Evolutionary conservation across 2,888 invertebrate genomes (phyloP).

Genomic region (Diadegma fenestrale): DNA sequence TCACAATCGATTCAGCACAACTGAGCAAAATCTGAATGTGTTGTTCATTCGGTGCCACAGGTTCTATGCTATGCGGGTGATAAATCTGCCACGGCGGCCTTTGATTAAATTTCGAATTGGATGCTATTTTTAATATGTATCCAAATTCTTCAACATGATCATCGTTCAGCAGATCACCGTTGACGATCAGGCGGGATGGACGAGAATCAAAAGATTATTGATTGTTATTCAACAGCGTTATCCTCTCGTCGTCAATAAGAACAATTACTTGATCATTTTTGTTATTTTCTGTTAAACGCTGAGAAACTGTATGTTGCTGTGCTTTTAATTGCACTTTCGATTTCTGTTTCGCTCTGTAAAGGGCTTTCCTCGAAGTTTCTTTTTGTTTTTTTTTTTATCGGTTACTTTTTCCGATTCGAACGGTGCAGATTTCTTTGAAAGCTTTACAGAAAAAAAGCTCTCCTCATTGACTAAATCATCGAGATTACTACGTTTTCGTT

Average conservation of each 20-base stretch:
- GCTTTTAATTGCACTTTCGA: not conserved
- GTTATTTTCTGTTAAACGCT: not conserved
- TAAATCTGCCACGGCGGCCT: constrained; percentile 9
- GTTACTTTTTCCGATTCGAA: no score
- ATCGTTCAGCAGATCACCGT: constrained; percentile 39
- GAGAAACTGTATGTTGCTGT: not conserved
- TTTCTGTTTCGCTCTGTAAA: not conserved
- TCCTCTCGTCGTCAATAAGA: not conserved
- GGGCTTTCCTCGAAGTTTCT: not conserved
- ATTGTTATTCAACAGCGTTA: not conserved
- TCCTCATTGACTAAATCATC: no score
- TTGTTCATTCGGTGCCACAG: constrained; percentile 43
- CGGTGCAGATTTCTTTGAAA: no score
- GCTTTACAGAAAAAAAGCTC: no score
- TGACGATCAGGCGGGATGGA: not conserved
- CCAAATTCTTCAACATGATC: constrained; percentile 54
- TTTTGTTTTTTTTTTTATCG: not conserved
- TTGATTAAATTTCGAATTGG: constrained; percentile 45
- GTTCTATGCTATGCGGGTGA: constrained; percentile 46
- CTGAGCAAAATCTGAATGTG: constrained; percentile 68
- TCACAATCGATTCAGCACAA: constrained; percentile 7
- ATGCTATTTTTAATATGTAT: constrained; percentile 30
- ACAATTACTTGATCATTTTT: not conserved
- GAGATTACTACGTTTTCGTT: no score
- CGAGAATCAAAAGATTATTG: not conserved